Evolutionary conservation across 2,113 vertebrate species (phyloP).

Genomic region (Lates calcarifer): DNA sequence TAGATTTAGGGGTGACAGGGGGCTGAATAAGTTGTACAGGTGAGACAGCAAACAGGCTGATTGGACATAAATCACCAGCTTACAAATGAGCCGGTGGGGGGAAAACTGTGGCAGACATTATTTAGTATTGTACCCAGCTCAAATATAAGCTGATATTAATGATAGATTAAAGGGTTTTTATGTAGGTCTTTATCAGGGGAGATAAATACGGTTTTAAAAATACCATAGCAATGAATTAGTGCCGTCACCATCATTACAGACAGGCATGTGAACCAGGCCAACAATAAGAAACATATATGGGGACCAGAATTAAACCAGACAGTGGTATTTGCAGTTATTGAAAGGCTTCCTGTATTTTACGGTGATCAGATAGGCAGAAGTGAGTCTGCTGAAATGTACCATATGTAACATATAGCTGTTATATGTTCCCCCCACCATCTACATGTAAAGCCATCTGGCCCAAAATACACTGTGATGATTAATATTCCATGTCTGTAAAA

Average conservation of each 20-base stretch:
- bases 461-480: constrained; percentile 46
- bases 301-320: constrained; percentile 29
- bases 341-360: background rate
- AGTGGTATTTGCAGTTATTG: constrained; percentile 25
- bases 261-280: constrained; percentile 61
- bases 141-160: constrained; percentile 34
- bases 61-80: constrained; percentile 21
- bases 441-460: constrained; percentile 43
- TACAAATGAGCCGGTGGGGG: background rate
- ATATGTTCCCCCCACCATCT: constrained; percentile 17
- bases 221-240: constrained; percentile 42
- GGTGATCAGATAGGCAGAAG: background rate
- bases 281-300: constrained; percentile 8
- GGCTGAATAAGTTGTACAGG: constrained; percentile 17
- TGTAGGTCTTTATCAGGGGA: constrained; percentile 41
- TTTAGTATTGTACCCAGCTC: constrained; percentile 3
- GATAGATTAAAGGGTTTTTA: constrained; percentile 34
- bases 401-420: constrained; percentile 21
- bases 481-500: constrained; percentile 41
- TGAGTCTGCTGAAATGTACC: constrained; percentile 32
- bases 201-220: constrained; percentile 38
- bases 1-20: constrained; percentile 2
- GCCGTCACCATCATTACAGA: constrained; percentile 49
- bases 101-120: background rate
- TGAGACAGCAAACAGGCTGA: constrained; percentile 39